A percentile compares a stretch with the other conserved stretches of the same genome.
Evolutionary conservation across 2,888 invertebrate genomes (phyloP).

Genomic region (Tenthredo scrophulariae): DNA sequence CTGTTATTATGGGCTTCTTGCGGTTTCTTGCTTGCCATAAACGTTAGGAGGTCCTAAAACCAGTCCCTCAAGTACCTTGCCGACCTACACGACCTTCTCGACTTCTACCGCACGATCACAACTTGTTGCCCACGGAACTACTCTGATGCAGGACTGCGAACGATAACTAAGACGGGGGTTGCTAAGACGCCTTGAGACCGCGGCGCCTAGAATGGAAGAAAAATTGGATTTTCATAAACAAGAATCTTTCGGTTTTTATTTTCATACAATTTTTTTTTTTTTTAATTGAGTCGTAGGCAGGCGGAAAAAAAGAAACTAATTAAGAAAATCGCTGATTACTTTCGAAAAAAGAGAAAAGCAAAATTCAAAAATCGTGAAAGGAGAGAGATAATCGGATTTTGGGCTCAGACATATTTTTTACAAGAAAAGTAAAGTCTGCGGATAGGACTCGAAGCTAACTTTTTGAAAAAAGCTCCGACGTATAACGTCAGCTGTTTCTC

Average conservation of each 20-base stretch:
- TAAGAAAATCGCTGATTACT: no score
- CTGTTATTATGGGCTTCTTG: constrained; percentile 2
- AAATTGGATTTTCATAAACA: neutral
- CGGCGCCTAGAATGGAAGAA: neutral
- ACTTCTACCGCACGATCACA: constrained; percentile 30
- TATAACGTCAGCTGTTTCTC: constrained; percentile 39
- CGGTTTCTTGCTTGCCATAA: constrained; percentile 30
- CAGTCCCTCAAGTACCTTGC: constrained; percentile 43
- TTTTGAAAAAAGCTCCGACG: constrained; percentile 8
- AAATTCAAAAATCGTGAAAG: no score
- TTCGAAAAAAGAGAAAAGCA: no score
- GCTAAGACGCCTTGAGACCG: neutral
- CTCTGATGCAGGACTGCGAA: no score
- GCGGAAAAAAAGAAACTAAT: no score
- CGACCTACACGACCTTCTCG: constrained; percentile 37
- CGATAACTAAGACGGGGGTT: neutral
- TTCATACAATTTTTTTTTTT: no score
- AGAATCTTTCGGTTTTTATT: neutral
- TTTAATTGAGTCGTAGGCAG: no score
- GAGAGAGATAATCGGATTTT: no score
- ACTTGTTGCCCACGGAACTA: constrained; percentile 33
- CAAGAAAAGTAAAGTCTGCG: no score
- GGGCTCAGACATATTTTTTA: no score
- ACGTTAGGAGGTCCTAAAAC: constrained; percentile 45
- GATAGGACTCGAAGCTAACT: neutral